Evolutionary conservation across 2,888 invertebrate species (phyloP), one percentile per base, ranked within the genome.

Genomic region (Tetramorium bicarinatum): DNA sequence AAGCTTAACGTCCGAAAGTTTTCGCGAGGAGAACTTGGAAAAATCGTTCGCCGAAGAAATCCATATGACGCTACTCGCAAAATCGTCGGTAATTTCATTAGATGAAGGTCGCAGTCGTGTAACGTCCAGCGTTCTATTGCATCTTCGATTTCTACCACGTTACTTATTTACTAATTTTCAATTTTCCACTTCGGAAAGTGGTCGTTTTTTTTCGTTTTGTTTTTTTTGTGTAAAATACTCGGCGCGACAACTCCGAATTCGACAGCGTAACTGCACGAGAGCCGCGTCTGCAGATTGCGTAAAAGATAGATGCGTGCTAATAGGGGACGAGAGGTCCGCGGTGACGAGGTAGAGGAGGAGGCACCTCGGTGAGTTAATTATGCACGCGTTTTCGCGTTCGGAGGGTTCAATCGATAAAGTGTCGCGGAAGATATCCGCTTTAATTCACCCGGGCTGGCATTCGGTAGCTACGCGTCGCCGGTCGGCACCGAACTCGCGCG

Each of bases 401-500:
- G 2, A 2, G n/a, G 69, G 13, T 15, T 44, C 21, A 29, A 69
- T 80, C 25, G 38, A 80, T 80, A 71, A 47, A 29, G 11, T 18
- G 21, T 59, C 54, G 72, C 18, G 59, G 47, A 34, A 59, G 72
- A 59, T 47, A 80, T 80, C 59, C 47, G 79, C 59, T 80, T 80
- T 71, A 80, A 71, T 71, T 71, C 38, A 47, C 59, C 18, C 47
- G 66, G 66, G 71, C 34, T 8, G 21, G n/a, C 44, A 15, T 25
- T 9, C 59, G 25, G 67, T 54, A 66, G 49, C 54, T 61, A 29
- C 15, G 49, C 82, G 75, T 67, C 29, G 61, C 9, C 47, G n/a
- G n/a, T 38, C 38, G n/a, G 38, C 52, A 41, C 59, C 83, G 87
- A 87, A 44, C 41, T 66, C 29, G 29, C 47, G 59, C 62, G 76